Conservation (phyloP, 2,888 invertebrate genomes). For the Orthosia cruda region DNA sequence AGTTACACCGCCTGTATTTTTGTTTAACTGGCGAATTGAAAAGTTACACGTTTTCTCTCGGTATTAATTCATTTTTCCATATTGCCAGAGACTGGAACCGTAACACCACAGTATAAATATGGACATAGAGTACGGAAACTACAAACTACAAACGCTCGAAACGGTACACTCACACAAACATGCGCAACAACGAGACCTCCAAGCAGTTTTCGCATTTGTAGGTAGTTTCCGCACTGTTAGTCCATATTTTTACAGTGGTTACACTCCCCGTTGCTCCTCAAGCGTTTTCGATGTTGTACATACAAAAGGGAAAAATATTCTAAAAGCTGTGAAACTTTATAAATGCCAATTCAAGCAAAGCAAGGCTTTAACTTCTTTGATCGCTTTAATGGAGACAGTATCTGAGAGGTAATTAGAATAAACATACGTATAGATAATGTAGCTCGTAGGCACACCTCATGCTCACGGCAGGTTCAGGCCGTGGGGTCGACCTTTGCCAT, state of each 20-base stretch:
- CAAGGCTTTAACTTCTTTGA: constrained; percentile 28
- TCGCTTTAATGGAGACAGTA: constrained; percentile 20
- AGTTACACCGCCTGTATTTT: constrained; percentile 13
- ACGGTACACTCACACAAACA: too few relatives aligned
- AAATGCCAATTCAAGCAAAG: constrained; percentile 24
- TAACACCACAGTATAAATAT: too few relatives aligned
- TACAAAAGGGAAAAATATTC: background rate
- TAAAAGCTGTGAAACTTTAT: constrained; percentile 12
- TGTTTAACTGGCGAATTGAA: background rate
- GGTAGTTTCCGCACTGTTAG: too few relatives aligned
- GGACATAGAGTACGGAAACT: too few relatives aligned
- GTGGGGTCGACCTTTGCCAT: constrained; percentile 79
- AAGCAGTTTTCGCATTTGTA: too few relatives aligned
- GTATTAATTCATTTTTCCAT: constrained; percentile 5
- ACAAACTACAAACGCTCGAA: too few relatives aligned
- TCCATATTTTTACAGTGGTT: too few relatives aligned
- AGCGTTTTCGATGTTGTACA: background rate
- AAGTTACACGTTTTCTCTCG: background rate
- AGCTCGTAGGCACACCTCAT: constrained; percentile 54
- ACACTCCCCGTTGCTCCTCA: background rate
- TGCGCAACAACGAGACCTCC: too few relatives aligned
- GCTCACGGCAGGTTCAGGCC: constrained; percentile 61
- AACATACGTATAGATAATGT: constrained; percentile 56
- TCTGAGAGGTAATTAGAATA: constrained; percentile 43
- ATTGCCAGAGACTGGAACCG: background rate